Conservation (phyloP, 2,888 invertebrate genomes). For the Drosophila dives region DNA sequence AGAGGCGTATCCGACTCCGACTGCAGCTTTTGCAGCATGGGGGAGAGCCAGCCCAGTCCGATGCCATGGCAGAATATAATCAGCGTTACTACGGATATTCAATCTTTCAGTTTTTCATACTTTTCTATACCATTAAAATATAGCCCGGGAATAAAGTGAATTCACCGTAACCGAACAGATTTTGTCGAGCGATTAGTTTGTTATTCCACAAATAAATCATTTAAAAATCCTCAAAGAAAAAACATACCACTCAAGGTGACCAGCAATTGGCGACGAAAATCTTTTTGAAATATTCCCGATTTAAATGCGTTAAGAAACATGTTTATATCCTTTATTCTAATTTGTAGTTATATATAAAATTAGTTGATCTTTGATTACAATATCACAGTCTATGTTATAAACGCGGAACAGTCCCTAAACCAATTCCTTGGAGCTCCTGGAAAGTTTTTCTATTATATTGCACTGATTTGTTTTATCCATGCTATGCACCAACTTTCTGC, state of each 20-base stretch:
- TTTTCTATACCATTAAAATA: background rate
- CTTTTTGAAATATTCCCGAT: conserved; percentile 65
- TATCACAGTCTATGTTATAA: conserved; percentile 55
- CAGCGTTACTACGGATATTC: conserved; percentile 70
- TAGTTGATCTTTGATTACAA: conserved; percentile 5
- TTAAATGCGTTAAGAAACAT: conserved; percentile 59
- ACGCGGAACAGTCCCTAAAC: background rate
- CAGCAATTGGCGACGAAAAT: conserved; percentile 70
- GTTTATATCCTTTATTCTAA: conserved; percentile 9
- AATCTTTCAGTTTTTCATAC: background rate
- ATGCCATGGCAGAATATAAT: conserved; percentile 82
- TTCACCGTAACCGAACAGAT: background rate
- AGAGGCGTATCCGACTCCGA: conserved; percentile 70
- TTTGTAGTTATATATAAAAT: background rate
- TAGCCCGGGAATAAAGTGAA: background rate
- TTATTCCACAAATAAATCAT: background rate
- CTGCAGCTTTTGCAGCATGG: conserved; percentile 76
- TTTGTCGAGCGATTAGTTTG: background rate
- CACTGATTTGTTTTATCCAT: conserved; percentile 56
- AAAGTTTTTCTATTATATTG: conserved; percentile 33
- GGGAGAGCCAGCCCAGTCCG: conserved; percentile 82
- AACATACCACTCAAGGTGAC: conserved; percentile 74
- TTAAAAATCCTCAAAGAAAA: background rate
- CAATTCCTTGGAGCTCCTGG: conserved; percentile 12
- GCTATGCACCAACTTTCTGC: conserved; percentile 28